These are phyloP conservation scores for Atta colombica DNA, from an alignment of 1,140 invertebrate species.

Conservation along the genomic window DNA sequence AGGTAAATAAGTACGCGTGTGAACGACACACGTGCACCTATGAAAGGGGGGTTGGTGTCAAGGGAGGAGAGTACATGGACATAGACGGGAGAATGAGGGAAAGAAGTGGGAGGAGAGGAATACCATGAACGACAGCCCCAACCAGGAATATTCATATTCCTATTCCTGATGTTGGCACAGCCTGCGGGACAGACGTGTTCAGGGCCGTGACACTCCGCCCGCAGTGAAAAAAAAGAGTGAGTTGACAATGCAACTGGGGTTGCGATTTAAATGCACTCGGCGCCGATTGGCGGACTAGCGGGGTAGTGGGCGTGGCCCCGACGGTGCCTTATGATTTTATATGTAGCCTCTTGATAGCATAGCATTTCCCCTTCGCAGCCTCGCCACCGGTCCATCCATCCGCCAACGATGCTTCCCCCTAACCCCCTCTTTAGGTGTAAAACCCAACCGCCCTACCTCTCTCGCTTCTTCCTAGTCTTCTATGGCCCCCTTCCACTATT, in stretches of 20 bases:
- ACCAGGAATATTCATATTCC: constrained; percentile 74
- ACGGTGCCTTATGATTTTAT: constrained; percentile 85
- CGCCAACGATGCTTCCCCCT: constrained; percentile 38
- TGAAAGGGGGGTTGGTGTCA: constrained; percentile 61
- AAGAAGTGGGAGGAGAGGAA: constrained; percentile 26
- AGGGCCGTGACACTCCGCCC: constrained; percentile 80
- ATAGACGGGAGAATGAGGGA: neutral
- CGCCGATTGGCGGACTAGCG: constrained; percentile 81
- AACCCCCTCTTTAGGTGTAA: constrained; percentile 29
- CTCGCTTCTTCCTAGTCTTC: constrained; percentile 8
- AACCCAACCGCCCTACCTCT: constrained; percentile 53
- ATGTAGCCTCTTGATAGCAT: constrained; percentile 80
- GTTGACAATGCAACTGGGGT: constrained; percentile 84
- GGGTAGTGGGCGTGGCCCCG: constrained; percentile 85
- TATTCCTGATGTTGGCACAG: constrained; percentile 74
- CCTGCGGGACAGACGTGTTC: constrained; percentile 67
- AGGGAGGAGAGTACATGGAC: constrained; percentile 41
- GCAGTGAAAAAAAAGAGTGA: constrained; percentile 75
- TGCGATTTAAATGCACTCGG: constrained; percentile 85
- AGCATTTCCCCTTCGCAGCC: constrained; percentile 38
- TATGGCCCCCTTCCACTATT: constrained; percentile 36
- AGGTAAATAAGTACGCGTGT: constrained; percentile 70
- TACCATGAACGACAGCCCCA: constrained; percentile 60
- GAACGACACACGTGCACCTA: constrained; percentile 64
- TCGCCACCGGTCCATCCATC: constrained; percentile 56